These are phyloP conservation scores for Lacanobia wlatinum DNA, from an alignment of 2,888 invertebrate species.

Conservation along the genomic window DNA sequence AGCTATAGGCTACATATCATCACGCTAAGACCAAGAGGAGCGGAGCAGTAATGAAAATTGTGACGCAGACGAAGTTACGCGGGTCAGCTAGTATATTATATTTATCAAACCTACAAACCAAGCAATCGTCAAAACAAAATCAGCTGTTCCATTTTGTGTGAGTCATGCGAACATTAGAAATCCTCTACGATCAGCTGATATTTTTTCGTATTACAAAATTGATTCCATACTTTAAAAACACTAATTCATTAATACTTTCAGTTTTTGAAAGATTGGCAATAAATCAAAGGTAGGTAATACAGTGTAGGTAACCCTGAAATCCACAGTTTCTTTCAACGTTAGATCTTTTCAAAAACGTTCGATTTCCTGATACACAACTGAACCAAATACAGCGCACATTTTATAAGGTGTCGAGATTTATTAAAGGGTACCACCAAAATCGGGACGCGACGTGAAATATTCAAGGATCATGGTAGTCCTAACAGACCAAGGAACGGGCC, in stretches of 20 bases:
- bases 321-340: not conserved
- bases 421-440: constrained; percentile 68
- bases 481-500: not conserved
- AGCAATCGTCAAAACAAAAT: no score
- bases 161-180: no score
- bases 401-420: constrained; percentile 80
- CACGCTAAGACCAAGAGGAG: no score
- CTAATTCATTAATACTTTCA: not conserved
- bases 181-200: not conserved
- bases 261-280: not conserved
- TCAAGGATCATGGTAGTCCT: constrained; percentile 78
- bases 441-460: constrained; percentile 80
- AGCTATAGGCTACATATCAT: no score
- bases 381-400: constrained; percentile 55
- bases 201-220: not conserved
- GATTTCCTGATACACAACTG: constrained; percentile 18
- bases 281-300: not conserved
- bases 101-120: no score
- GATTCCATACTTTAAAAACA: not conserved
- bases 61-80: no score
- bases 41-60: no score
- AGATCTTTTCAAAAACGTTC: constrained; percentile 3
- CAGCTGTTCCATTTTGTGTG: no score
- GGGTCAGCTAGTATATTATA: no score
- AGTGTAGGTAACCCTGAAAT: not conserved